Evolutionary conservation across 2,113 vertebrate species (phyloP), one percentile per base, ranked within the genome.

Genomic region (Barnardius zonarius): DNA sequence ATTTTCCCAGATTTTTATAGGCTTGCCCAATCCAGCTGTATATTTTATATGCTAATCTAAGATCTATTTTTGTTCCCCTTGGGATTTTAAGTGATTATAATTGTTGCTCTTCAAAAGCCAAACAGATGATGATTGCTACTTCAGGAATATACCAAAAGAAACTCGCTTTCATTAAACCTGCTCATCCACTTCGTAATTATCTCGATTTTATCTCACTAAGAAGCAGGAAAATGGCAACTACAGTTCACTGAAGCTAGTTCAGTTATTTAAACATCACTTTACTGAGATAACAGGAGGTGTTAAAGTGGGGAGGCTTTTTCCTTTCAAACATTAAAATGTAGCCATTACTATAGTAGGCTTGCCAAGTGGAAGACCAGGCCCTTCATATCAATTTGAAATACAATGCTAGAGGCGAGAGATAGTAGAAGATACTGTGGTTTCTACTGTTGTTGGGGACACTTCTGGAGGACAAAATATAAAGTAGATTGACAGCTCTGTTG

Each of bases 61-160:
- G 97, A 98, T 98, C 98, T 98, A 98, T 98, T 98, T 98, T 98
- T 98, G 98, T 98, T 98, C 98, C 96, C 97, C 95, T 98, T 98
- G 97, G 98, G 98, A 97, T 97, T 98, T 98, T 97, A 98, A 98
- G 98, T 98, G 98, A 98, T 98, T 98, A 98, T 98, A 98, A 98
- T 98, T 98, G 98, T 98, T 98, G 97, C 98, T 98, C 98, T 98
- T 98, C 97, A 98, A 98, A 98, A 98, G 97, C 98, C 98, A 98
- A 98, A 98, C 97, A 98, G 98, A 98, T 98, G 98, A 98, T 98
- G 98, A 98, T 98, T 98, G 98, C 98, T 93, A 97, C 98, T 98
- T 98, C 98, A 98, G 98, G 98, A 98, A 98, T 98, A 98, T 98
- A 98, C 98, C 97, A 97, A 98, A 98, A 98, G 98, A 98, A 98